Base-by-base conservation (phyloP, 2,113 vertebrate genomes). In the Saccopteryx leptura region DNA sequence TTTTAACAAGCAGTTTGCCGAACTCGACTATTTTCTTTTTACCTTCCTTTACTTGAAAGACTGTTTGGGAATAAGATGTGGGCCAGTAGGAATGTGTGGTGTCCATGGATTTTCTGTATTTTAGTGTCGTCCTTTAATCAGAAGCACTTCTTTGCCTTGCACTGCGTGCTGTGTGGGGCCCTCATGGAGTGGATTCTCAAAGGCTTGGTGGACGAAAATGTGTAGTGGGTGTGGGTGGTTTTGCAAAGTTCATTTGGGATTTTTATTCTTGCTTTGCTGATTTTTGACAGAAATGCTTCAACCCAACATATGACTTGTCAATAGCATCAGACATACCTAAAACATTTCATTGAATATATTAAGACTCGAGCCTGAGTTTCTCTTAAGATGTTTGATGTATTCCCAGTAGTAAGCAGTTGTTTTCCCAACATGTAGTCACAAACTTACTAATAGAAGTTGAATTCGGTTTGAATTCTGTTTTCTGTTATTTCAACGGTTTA, bases 361-460 rank as follows among this genome's bases (percentile, higher is more conserved):
- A 58, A 66, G 71, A 68, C 28, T 69, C 4, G 4, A 92, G 78
- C 79, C 58, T 56, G n/a, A 26, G 7, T 94, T 88, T 56, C 68
- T 94, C 81, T 54, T 48, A 88, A 66, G 76, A 75, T 56, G 14
- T 60, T 89, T 86, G 95, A 86, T 89, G 11, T 63, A 75, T 88
- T 97, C 93, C 96, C 94, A 75, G 75, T 54, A 81, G 60, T 83
- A 65, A 87, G 48, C 86, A 88, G 50, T 88, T 93, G 83, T 95
- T 97, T 91, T 91, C 87, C 83, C 87, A 96, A 92, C 88, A 88
- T 39, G 50, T 26, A 88, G 65, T 94, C 90, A 76, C 80, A 94
- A 48, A 50, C 95, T 92, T 93, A 89, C 85, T 84, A 84, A 92
- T 82, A 48, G 88, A 96, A 23, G 33, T 68, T 81, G 76, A 90